A percentile compares a stretch with the other conserved stretches of the same genome.
Conservation (phyloP, 1,140 invertebrate genomes). For the Chionoecetes opilio region DNA sequence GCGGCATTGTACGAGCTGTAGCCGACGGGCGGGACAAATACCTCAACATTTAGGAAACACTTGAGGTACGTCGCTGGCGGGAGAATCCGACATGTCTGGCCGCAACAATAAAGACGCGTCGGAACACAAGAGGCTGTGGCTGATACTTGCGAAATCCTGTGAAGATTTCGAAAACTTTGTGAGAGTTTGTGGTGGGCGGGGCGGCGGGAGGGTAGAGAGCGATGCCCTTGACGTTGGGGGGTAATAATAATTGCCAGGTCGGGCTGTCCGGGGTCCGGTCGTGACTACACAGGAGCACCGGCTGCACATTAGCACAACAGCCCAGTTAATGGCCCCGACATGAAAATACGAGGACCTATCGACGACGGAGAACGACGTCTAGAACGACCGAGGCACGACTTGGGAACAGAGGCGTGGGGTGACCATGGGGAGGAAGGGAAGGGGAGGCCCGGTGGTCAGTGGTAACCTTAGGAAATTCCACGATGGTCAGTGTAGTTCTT, state of each 20-base stretch:
- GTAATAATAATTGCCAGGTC: constrained; percentile 48
- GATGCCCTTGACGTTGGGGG: constrained; percentile 33
- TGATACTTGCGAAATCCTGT: neutral
- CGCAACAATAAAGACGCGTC: neutral
- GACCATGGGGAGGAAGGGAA: neutral
- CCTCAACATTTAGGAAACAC: constrained; percentile 18
- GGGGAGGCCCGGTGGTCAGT: constrained; percentile 15
- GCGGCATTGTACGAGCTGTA: neutral
- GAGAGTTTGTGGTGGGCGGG: constrained; percentile 6
- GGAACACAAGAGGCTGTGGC: neutral
- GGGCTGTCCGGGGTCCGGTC: constrained; percentile 42
- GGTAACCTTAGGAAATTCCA: constrained; percentile 30
- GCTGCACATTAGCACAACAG: constrained; percentile 54
- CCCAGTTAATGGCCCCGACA: constrained; percentile 66
- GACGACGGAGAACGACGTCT: constrained; percentile 52
- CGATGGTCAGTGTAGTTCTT: neutral
- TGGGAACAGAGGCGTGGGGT: neutral
- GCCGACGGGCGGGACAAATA: neutral
- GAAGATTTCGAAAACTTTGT: neutral
- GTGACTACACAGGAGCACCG: constrained; percentile 66
- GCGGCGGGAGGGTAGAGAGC: constrained; percentile 24
- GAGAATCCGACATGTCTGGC: neutral
- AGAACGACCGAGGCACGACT: constrained; percentile 45
- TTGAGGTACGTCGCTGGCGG: constrained; percentile 2
- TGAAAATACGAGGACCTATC: constrained; percentile 64